These are phyloP conservation scores for Alces alces DNA, from an alignment of 2,113 vertebrate genomes.

Conservation along the genomic window DNA sequence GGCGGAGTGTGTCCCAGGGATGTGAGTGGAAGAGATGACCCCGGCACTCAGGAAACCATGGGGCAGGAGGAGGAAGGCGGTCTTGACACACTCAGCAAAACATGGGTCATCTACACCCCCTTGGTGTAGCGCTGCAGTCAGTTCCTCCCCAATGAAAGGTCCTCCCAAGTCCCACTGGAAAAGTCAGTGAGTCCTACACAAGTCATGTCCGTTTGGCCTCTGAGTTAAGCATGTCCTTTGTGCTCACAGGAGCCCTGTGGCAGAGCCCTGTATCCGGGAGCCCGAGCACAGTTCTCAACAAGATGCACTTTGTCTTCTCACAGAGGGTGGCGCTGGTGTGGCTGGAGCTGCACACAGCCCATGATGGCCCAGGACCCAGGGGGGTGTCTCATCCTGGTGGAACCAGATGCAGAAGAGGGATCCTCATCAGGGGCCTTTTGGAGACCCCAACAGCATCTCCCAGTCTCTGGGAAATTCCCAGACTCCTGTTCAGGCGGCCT, in stretches of 20 bases:
- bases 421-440: too few species aligned
- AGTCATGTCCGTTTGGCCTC: rapidly evolving
- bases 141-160: neutral
- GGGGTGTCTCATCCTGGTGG: neutral
- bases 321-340: neutral
- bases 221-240: too few species aligned
- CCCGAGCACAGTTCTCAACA: rapidly evolving
- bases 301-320: neutral
- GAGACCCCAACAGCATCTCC: neutral
- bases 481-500: neutral
- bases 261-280: neutral
- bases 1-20: neutral
- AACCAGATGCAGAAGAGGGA: neutral
- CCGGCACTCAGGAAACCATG: rapidly evolving
- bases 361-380: neutral
- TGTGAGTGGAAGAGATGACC: neutral
- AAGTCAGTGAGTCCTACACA: neutral
- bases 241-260: too few species aligned
- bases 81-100: neutral
- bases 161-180: neutral
- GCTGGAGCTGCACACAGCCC: neutral
- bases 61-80: neutral
- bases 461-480: neutral
- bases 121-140: rapidly evolving
- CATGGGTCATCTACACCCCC: rapidly evolving